A percentile compares a stretch with the other conserved stretches of the same genome.
Conservation (phyloP, 2,888 invertebrate species). For the Pristionchus mayeri region DNA sequence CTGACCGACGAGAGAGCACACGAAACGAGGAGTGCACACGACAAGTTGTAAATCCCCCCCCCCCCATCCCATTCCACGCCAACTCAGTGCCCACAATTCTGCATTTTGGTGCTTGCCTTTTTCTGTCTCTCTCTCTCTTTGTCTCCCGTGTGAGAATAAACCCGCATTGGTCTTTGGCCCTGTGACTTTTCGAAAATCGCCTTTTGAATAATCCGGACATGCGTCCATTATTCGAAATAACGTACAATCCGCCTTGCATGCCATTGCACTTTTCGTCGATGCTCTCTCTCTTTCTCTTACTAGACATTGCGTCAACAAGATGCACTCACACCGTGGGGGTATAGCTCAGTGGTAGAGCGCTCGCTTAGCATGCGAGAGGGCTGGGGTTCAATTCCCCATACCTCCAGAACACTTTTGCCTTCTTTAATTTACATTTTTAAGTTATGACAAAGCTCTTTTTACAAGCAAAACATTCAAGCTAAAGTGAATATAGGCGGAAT, state of each 20-base stretch:
- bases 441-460: neutral
- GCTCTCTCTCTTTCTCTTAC: neutral
- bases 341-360: conserved; percentile 50
- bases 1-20: too few species aligned
- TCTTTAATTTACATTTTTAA: neutral
- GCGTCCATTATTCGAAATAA: neutral
- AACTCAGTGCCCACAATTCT: neutral
- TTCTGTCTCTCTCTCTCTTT: too few species aligned
- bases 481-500: too few species aligned
- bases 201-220: neutral
- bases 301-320: neutral
- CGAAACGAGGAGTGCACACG: too few species aligned
- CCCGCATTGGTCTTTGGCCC: neutral
- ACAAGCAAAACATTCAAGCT: too few species aligned
- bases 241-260: neutral
- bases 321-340: neutral
- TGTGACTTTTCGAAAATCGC: neutral
- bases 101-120: conserved; percentile 12
- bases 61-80: neutral
- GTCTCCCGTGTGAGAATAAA: conserved; percentile 23
- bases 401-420: neutral
- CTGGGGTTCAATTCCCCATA: conserved; percentile 44
- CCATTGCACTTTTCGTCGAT: neutral
- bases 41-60: too few species aligned
- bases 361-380: conserved; percentile 50